Percentiles rank a stretch among this genome's conserved stretches.
These are phyloP conservation scores for Herminia tarsipennalis DNA, from an alignment of 2,888 invertebrate species.

Conservation along the genomic window DNA sequence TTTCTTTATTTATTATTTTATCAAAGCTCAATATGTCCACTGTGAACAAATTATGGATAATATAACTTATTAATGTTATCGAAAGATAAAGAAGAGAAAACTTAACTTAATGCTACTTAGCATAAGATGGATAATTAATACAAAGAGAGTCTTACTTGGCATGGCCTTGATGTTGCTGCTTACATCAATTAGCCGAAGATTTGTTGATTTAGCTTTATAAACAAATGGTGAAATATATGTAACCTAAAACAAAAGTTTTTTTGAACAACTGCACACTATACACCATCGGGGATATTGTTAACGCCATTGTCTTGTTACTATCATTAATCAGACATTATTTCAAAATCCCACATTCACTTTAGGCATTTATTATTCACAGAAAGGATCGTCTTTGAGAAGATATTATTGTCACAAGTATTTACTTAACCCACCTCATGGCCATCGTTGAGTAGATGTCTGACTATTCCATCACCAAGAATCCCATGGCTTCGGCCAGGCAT, in stretches of 20 bases:
- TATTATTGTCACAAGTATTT: no score
- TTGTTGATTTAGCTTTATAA: constrained; percentile 29
- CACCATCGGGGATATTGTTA: neutral
- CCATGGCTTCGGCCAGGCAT: constrained; percentile 46
- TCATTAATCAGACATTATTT: no score
- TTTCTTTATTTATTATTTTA: constrained; percentile 1
- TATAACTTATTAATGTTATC: no score
- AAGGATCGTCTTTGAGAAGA: no score
- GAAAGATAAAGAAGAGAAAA: no score
- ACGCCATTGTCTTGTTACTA: no score
- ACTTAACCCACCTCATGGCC: constrained; percentile 50
- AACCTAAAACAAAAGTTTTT: constrained; percentile 33
- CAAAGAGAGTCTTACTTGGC: neutral
- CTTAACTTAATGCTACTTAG: neutral
- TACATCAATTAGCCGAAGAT: constrained; percentile 36
- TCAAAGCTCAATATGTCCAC: constrained; percentile 1
- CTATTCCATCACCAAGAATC: constrained; percentile 49
- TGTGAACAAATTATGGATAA: no score
- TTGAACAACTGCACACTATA: neutral
- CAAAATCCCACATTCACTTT: no score
- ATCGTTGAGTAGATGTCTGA: constrained; percentile 45
- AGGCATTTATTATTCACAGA: no score
- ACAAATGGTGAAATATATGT: constrained; percentile 47
- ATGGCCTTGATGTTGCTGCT: neutral
- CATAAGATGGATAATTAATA: neutral